These are phyloP conservation scores for Platycheirus albimanus DNA, from an alignment of 2,888 invertebrate species.

Conservation along the genomic window DNA sequence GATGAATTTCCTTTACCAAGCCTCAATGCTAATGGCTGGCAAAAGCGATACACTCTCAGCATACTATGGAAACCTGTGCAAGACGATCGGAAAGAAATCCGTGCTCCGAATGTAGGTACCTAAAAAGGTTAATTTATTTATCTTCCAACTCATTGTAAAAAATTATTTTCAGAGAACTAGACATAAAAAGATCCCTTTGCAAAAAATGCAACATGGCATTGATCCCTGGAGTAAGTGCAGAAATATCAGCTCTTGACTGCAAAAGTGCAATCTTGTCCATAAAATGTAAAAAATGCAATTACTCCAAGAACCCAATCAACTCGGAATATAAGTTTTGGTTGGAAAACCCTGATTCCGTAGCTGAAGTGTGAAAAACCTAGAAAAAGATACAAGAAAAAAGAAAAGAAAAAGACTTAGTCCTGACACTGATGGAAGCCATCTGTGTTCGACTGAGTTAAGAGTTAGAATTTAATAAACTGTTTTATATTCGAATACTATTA, in stretches of 20 bases:
- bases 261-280: slow-evolving; percentile 71
- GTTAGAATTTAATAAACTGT: too few relatives aligned
- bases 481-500: too few relatives aligned
- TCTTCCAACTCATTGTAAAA: background rate
- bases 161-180: slow-evolving; percentile 78
- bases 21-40: slow-evolving; percentile 80
- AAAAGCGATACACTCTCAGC: slow-evolving; percentile 78
- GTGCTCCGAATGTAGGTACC: slow-evolving; percentile 80
- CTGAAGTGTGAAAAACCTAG: slow-evolving; percentile 63
- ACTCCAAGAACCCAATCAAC: slow-evolving; percentile 76
- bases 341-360: slow-evolving; percentile 79
- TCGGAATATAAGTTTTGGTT: slow-evolving; percentile 80
- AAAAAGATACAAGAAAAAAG: too few relatives aligned
- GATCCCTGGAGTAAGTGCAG: slow-evolving; percentile 79
- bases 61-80: slow-evolving; percentile 81
- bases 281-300: slow-evolving; percentile 78
- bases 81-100: slow-evolving; percentile 80
- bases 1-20: slow-evolving; percentile 82
- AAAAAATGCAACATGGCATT: slow-evolving; percentile 80
- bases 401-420: too few relatives aligned
- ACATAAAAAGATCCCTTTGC: slow-evolving; percentile 80
- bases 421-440: too few relatives aligned
- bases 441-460: too few relatives aligned
- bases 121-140: background rate
- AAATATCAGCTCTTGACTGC: slow-evolving; percentile 68